Evolutionary conservation across 2,797 vertebrate genomes (phyloP).

Genomic region (Botia almorhae): DNA sequence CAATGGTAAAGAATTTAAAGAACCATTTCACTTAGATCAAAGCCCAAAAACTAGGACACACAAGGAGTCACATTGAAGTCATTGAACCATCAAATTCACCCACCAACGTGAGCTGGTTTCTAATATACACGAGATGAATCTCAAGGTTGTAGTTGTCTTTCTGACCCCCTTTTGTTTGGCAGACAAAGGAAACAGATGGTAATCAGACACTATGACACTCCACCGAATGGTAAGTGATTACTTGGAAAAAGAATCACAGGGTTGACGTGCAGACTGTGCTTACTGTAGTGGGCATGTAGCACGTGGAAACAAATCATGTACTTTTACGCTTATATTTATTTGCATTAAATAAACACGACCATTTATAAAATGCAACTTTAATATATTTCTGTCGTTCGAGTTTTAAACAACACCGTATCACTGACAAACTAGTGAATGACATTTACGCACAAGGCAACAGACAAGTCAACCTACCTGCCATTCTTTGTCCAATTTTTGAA

Average conservation of each 20-base stretch:
- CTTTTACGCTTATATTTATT: neutral
- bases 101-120: constrained; percentile 1
- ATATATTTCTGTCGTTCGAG: neutral
- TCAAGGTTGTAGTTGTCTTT: constrained; percentile 29
- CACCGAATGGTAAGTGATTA: too few species aligned
- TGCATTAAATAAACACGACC: neutral
- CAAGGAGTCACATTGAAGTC: neutral
- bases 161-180: constrained; percentile 41
- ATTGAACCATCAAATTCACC: neutral
- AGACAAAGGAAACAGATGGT: constrained; percentile 43
- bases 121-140: constrained; percentile 14
- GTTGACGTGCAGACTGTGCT: too few species aligned
- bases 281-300: too few species aligned
- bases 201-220: constrained; percentile 14
- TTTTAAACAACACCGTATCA: neutral
- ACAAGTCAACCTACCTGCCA: constrained; percentile 63
- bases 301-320: neutral
- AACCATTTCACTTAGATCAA: neutral
- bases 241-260: too few species aligned
- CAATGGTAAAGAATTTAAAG: neutral
- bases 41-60: too few species aligned
- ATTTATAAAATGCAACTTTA: neutral
- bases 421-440: neutral
- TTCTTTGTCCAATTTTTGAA: constrained; percentile 18
- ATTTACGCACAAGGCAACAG: neutral